Base-by-base conservation (phyloP, 2,888 invertebrate genomes). In the Nudaria mundana region DNA sequence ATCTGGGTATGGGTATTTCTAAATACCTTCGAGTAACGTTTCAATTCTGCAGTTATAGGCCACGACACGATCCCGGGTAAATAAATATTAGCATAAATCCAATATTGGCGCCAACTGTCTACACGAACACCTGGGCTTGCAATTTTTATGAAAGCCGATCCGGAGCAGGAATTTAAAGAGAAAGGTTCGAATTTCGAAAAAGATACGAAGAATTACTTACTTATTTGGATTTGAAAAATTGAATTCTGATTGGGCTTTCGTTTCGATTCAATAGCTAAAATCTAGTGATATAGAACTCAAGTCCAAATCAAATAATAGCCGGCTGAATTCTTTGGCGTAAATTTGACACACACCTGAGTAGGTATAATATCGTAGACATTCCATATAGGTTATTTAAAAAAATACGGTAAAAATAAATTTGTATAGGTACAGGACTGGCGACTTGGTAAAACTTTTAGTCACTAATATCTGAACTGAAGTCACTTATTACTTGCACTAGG, bases 51-150 rank as follows among this genome's bases (percentile, higher is more conserved):
- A 13, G 5, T 26, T 2, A n/a, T n/a, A n/a, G n/a, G n/a, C n/a
- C n/a, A n/a, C n/a, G 39, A 30, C 24, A 10, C 25, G 18, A 16
- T 26, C 47, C 56, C 48, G 56, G 73, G 73, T 78, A 77, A 76
- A 78, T 74, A 74, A 52, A 52, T 44, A 83, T 86, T 86, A 81
- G 74, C 85, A 85, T 86, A 85, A 84, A 86, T 72, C 74, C 79
- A 84, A 86, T 85, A 86, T 80, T 71, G 66, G 43, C 52, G 38
- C 48, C 55, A 16, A 39, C 63, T 62, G 58, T 60, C 57, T 46
- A 33, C 38, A 29, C 39, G 35, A 58, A 64, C 75, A 80, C 77
- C 81, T 81, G 78, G 22, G 60, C 64, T 56, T 61, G 57, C 58
- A 52, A 58, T 69, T 66, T 71, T 65, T 66, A 64, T 64, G 66